Evolutionary conservation across 2,113 vertebrate species (phyloP).

Genomic region (Mirza zaza): DNA sequence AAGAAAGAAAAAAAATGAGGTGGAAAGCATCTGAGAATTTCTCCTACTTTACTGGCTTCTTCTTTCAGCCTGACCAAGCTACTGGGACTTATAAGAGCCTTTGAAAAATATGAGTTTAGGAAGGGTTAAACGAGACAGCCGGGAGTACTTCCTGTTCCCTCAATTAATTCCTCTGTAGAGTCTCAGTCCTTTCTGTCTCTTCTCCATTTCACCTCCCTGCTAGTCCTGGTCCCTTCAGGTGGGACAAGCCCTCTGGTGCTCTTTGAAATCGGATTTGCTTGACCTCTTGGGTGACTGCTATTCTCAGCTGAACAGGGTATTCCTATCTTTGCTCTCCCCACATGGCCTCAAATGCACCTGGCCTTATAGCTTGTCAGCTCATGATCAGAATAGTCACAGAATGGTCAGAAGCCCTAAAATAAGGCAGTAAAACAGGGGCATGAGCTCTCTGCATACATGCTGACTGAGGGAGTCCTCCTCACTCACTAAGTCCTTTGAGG

Average conservation of each 20-base stretch:
- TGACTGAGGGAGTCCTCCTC: not conserved
- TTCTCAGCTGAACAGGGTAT: not conserved
- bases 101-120: not conserved
- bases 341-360: not conserved
- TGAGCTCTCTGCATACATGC: not conserved
- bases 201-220: not conserved
- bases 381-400: not conserved
- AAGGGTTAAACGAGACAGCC: not conserved
- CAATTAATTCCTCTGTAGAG: not conserved
- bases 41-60: not conserved
- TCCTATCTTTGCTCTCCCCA: not conserved
- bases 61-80: not conserved
- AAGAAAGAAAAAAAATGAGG: too few species aligned
- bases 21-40: not conserved
- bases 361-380: not conserved
- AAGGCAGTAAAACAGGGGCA: not conserved
- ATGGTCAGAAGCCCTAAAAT: not conserved
- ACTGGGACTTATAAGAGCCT: not conserved
- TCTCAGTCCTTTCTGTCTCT: not conserved
- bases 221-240: not conserved
- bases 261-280: conserved; percentile 43
- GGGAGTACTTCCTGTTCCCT: not conserved
- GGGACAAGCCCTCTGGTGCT: not conserved
- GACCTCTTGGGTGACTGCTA: not conserved
- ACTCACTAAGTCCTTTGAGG: not conserved